A percentile compares a stretch with the other conserved stretches of the same genome.
Evolutionary conservation across 2,888 invertebrate species (phyloP).

Genomic region (Polyommatus icarus): DNA sequence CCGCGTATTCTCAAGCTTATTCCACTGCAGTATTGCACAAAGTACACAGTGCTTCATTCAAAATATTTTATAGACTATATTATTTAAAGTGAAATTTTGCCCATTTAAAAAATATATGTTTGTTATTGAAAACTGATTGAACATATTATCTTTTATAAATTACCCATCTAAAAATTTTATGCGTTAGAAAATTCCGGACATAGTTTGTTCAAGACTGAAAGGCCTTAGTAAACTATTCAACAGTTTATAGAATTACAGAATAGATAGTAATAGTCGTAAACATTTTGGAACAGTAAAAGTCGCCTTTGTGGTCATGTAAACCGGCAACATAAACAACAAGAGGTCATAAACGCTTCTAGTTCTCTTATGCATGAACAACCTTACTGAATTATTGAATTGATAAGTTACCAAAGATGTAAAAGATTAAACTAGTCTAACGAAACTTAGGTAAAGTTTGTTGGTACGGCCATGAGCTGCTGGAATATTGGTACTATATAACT

Average conservation of each 20-base stretch:
- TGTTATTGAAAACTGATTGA: no score
- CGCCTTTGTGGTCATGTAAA: constrained; percentile 35
- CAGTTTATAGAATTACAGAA: background rate
- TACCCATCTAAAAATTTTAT: no score
- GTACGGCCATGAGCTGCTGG: background rate
- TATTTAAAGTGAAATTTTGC: no score
- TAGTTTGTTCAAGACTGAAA: background rate
- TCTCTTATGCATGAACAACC: constrained; percentile 36
- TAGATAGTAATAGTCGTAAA: constrained; percentile 35
- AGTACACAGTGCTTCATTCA: background rate
- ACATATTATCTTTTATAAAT: no score
- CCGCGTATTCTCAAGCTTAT: background rate
- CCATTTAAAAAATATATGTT: no score
- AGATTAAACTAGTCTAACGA: background rate
- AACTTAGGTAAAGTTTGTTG: background rate
- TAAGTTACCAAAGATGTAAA: constrained; percentile 26
- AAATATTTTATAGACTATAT: no score
- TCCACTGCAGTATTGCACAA: background rate
- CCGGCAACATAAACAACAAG: constrained; percentile 42
- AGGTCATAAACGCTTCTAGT: constrained; percentile 42
- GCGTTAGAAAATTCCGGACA: background rate
- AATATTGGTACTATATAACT: no score
- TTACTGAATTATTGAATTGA: constrained; percentile 40
- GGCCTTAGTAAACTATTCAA: background rate
- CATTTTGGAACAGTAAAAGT: constrained; percentile 36